Evolutionary conservation across 2,113 vertebrate species (phyloP).

Genomic region (Litocranius walleri): DNA sequence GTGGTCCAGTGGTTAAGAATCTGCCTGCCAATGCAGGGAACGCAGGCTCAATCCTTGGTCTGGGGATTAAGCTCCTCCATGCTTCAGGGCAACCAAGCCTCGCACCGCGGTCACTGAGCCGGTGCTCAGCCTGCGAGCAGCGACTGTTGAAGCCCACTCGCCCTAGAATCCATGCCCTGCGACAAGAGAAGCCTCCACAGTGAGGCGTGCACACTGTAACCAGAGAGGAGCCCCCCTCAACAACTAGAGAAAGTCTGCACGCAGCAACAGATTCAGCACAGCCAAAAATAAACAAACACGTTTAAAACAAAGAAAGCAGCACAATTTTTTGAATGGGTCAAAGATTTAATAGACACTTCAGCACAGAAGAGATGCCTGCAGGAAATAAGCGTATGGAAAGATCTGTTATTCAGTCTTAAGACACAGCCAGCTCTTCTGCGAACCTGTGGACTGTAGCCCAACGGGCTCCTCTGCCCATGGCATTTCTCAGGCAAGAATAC

Average conservation of each 20-base stretch:
- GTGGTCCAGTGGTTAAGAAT: neutral
- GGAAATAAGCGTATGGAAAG: neutral
- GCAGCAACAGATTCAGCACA: neutral
- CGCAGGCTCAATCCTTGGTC: neutral
- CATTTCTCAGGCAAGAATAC: neutral
- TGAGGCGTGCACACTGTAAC: rapidly evolving
- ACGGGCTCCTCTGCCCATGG: neutral
- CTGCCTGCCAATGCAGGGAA: neutral
- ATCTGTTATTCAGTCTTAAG: neutral
- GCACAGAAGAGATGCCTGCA: rapidly evolving
- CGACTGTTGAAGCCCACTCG: neutral
- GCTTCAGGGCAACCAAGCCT: neutral
- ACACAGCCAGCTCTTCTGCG: neutral
- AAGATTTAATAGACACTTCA: neutral
- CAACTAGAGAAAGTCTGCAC: neutral
- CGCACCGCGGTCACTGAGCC: neutral
- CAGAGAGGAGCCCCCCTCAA: neutral
- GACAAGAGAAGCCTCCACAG: neutral
- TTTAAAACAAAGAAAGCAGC: neutral
- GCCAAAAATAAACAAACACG: neutral
- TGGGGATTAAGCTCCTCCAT: neutral
- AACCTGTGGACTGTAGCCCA: neutral
- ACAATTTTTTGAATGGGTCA: neutral
- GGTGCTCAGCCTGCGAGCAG: neutral
- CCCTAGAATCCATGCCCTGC: neutral